Evolutionary conservation across 2,113 vertebrate species (phyloP).

Genomic region (Semicossyphus pulcher): DNA sequence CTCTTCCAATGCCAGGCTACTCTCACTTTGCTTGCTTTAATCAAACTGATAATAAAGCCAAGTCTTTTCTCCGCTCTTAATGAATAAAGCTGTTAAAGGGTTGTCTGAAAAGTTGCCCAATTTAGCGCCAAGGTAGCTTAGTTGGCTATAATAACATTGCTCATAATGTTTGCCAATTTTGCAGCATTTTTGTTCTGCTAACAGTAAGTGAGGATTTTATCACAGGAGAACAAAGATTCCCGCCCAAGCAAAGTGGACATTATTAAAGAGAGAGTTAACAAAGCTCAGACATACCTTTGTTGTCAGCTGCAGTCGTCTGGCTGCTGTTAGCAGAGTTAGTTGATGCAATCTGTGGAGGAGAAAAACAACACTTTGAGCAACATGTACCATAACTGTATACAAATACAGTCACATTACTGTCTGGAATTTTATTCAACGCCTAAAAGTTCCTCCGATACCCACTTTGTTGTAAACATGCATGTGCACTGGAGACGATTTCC

Average conservation of each 20-base stretch:
- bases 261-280: neutral
- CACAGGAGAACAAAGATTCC: too few species aligned
- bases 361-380: conserved; percentile 15
- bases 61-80: neutral
- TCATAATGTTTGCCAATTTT: neutral
- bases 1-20: too few species aligned
- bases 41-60: too few species aligned
- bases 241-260: neutral
- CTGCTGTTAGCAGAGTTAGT: conserved; percentile 75
- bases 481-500: neutral
- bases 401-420: neutral
- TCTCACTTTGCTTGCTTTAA: too few species aligned
- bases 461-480: neutral
- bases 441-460: too few species aligned
- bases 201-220: neutral
- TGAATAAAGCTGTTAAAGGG: neutral
- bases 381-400: neutral
- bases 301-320: conserved; percentile 74
- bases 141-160: too few species aligned
- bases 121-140: neutral
- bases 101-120: neutral
- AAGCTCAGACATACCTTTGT: conserved; percentile 65
- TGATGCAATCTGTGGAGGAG: conserved; percentile 65
- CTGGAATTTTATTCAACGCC: neutral
- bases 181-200: neutral